These are phyloP conservation scores for Nycteola revayana DNA, from an alignment of 2,888 invertebrate genomes.

Conservation along the genomic window DNA sequence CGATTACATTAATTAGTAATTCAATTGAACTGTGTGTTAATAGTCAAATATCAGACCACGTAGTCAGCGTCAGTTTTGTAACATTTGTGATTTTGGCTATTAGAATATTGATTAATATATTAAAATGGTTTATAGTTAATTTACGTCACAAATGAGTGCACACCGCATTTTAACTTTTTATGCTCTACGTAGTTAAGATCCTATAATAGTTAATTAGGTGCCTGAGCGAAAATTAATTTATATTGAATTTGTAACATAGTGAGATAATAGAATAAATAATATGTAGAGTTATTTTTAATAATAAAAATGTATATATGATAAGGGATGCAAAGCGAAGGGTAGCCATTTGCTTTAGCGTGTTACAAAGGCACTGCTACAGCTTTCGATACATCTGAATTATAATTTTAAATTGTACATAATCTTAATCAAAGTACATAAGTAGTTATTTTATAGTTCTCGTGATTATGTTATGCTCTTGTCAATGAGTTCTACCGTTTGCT, in stretches of 20 bases:
- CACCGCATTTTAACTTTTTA: constrained; percentile 23
- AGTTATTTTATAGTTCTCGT: neutral
- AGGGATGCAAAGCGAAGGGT: constrained; percentile 16
- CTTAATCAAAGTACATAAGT: no score
- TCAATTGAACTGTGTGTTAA: no score
- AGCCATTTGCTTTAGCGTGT: neutral
- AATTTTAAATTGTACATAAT: no score
- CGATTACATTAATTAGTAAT: no score
- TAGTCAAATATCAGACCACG: no score
- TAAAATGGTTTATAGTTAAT: no score
- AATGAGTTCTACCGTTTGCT: constrained; percentile 7
- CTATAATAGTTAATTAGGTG: constrained; percentile 46
- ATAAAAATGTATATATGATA: constrained; percentile 18
- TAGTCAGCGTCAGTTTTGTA: no score
- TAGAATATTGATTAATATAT: no score
- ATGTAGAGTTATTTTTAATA: constrained; percentile 46
- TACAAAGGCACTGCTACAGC: no score
- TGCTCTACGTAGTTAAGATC: constrained; percentile 33
- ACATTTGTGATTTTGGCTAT: no score
- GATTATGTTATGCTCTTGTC: neutral
- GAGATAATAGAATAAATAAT: constrained; percentile 37
- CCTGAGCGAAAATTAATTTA: constrained; percentile 47
- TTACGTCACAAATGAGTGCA: constrained; percentile 28
- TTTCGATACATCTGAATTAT: no score
- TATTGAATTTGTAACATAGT: constrained; percentile 49